Conservation (phyloP, 2,888 invertebrate genomes). For the Ecdyonurus torrentis region DNA sequence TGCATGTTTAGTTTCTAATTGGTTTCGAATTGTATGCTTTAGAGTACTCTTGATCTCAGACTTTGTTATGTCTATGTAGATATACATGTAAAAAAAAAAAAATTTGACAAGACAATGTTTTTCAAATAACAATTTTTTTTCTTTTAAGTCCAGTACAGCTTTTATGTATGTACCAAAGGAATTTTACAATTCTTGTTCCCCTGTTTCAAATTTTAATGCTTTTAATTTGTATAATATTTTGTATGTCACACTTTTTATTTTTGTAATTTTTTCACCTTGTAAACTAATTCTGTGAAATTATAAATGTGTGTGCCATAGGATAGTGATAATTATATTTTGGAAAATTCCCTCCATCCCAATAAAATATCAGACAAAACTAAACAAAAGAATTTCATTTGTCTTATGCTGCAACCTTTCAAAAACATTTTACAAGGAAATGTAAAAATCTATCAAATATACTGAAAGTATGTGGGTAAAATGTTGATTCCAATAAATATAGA, state of each 20-base stretch:
- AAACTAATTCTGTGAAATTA: not conserved
- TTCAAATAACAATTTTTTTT: not conserved
- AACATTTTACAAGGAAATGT: too few species aligned
- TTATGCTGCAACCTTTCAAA: too few species aligned
- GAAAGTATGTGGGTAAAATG: too few species aligned
- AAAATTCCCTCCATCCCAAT: constrained; percentile 3
- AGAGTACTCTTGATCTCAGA: not conserved
- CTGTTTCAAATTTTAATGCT: not conserved
- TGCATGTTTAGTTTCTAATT: too few species aligned
- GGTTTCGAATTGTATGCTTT: too few species aligned
- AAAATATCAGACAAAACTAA: not conserved
- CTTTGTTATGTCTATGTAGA: not conserved
- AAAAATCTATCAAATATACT: too few species aligned
- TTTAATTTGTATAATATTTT: not conserved
- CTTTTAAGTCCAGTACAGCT: not conserved
- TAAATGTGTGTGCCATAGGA: not conserved
- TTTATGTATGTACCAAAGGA: not conserved
- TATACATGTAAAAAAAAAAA: not conserved
- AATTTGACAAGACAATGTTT: too few species aligned
- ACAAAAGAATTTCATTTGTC: too few species aligned
- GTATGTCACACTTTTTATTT: not conserved
- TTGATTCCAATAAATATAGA: too few species aligned
- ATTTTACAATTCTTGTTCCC: not conserved
- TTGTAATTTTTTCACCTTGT: not conserved
- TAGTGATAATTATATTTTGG: constrained; percentile 1